Evolutionary conservation across 1,140 invertebrate species (phyloP), one percentile per base, ranked within the genome.

Genomic region (Metopolophium dirhodum): DNA sequence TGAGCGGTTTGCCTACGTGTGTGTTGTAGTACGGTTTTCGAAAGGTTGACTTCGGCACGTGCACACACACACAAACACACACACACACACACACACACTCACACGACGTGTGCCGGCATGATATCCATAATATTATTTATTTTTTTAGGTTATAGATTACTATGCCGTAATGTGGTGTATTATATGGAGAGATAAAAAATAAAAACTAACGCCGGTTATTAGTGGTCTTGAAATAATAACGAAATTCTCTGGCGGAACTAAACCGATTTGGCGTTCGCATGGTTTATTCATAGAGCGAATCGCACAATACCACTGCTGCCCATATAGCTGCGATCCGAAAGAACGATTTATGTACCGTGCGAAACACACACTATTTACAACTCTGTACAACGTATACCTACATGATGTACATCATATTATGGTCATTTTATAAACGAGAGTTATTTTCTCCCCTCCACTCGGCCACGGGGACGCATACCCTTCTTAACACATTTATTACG

Each of bases 261-360:
- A 54, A 89, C 87, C 87, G 49, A 89, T 89, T 89, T 54, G 49
- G 87, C 49, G 87, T 54, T 77, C 37, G 22, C 49, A 89, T 87
- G 86, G 86, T 87, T 87, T 49, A 49, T 87, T 49, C 86, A 35
- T 87, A n/a, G 22, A 87, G 45, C 45, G 86, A 51, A 51, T 87
- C 47, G 23, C 9, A 11, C 26, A 3, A 41, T 18, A n/a, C 45
- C 30, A 18, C 47, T 11, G 47, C 41, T 41, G 4, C 41, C 86
- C 86, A 47, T 30, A 47, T 30, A 47, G 20, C 86, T 35, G 87
- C 87, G n/a, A 35, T 87, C 86, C n/a, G 45, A 49, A 87, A 87
- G 26, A 49, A 87, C 86, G 47, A 87, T 87, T 87, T 87, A 87
- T 87, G n/a, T n/a, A 49, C 51, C 22, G 7, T 49, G 49, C 30